Conservation (phyloP, 2,113 vertebrate species). For the Pseudorectes ferrugineus region DNA sequence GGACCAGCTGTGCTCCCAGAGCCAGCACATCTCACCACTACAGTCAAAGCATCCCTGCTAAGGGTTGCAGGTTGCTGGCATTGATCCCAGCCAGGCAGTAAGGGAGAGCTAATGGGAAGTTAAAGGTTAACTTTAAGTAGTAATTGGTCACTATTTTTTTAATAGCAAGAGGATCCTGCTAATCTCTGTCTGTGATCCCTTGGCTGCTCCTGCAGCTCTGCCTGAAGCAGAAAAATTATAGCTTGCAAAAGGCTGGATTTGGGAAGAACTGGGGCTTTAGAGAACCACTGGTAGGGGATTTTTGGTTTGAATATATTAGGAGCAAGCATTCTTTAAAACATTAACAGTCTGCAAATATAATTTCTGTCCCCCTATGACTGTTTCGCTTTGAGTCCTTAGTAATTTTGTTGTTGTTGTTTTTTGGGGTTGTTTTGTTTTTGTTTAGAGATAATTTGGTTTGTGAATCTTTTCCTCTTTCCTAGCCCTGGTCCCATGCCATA, state of each 20-base stretch:
- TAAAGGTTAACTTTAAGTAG: neutral
- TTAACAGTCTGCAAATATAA: neutral
- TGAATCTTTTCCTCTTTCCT: neutral
- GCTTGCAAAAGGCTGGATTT: neutral
- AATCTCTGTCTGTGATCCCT: neutral
- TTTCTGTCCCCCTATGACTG: neutral
- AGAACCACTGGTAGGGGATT: neutral
- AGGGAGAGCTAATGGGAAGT: neutral
- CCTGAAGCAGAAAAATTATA: neutral
- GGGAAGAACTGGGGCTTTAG: neutral
- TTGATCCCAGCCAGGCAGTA: neutral
- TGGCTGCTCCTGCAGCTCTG: neutral
- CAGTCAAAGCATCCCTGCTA: neutral
- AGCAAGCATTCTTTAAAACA: neutral
- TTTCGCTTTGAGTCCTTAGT: neutral
- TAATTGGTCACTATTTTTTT: neutral
- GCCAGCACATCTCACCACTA: rapidly evolving
- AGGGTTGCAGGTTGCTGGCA: neutral
- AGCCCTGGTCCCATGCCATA: neutral
- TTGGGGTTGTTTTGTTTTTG: neutral
- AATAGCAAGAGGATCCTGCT: neutral
- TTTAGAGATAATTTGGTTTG: neutral
- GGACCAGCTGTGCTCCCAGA: neutral
- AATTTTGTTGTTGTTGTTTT: neutral
- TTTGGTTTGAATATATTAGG: neutral